Conservation (phyloP, 2,113 vertebrate genomes). For the Otocyon megalotis region DNA sequence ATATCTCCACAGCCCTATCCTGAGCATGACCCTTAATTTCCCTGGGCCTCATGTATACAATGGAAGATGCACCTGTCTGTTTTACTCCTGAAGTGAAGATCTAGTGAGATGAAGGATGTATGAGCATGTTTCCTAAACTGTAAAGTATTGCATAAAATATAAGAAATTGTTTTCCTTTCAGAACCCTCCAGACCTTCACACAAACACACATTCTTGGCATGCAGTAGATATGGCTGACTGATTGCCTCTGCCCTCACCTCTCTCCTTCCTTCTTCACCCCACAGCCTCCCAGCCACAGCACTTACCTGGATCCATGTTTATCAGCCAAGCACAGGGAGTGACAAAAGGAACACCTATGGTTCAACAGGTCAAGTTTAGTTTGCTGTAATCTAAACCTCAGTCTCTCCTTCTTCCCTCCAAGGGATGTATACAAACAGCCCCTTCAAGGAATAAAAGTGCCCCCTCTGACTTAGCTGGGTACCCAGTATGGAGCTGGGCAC, state of each 20-base stretch:
- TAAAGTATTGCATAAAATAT: background rate
- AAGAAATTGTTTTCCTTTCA: background rate
- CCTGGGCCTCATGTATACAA: background rate
- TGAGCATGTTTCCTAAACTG: background rate
- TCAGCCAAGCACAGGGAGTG: background rate
- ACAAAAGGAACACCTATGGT: background rate
- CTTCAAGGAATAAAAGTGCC: background rate
- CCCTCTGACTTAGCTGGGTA: background rate
- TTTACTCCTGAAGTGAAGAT: background rate
- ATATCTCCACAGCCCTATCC: background rate
- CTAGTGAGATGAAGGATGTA: background rate
- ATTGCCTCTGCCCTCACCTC: background rate
- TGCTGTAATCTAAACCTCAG: background rate
- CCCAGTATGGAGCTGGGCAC: background rate
- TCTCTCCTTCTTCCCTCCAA: background rate
- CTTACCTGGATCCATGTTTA: constrained; percentile 57
- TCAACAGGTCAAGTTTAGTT: background rate
- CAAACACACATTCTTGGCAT: background rate
- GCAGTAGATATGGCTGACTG: background rate
- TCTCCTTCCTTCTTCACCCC: background rate
- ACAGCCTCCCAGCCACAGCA: background rate
- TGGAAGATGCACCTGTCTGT: background rate
- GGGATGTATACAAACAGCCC: background rate
- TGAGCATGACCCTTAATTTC: background rate
- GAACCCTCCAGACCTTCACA: background rate